A percentile compares a stretch with the other conserved stretches of the same genome.
phyloP scores from a whole-genome alignment of 2,113 vertebrate species.

The Ploceus nigricollis region DNA sequence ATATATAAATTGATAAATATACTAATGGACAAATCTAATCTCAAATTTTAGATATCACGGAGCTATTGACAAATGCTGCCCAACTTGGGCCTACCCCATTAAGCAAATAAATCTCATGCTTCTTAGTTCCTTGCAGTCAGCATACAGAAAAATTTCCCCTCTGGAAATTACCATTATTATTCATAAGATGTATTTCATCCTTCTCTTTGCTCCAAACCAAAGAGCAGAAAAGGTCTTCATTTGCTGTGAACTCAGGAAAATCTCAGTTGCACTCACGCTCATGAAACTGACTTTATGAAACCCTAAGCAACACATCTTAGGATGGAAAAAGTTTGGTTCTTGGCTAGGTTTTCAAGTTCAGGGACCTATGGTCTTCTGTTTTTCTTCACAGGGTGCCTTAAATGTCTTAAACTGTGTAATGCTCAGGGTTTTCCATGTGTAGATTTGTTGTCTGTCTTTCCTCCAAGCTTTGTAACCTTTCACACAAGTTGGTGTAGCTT shows the following conservation, averaged over 20 bases:
- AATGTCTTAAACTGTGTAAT: not conserved
- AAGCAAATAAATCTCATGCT: not conserved
- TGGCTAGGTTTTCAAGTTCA: not conserved
- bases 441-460: not conserved
- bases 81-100: not conserved
- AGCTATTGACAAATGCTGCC: not conserved
- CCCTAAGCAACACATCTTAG: not conserved
- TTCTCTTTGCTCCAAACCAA: not conserved
- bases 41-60: not conserved
- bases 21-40: not conserved
- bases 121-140: not conserved
- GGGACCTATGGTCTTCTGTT: not conserved
- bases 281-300: not conserved
- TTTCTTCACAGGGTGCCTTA: not conserved
- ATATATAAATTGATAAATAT: not conserved
- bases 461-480: not conserved
- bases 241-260: not conserved
- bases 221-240: not conserved
- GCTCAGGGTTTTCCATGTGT: not conserved
- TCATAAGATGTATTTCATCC: not conserved
- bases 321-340: not conserved
- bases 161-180: not conserved
- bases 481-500: not conserved
- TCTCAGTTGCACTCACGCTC: not conserved
- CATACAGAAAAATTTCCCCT: not conserved